Evolutionary conservation across 2,888 invertebrate genomes (phyloP), one percentile per base, ranked within the genome.

Genomic region (Nineta flava): DNA sequence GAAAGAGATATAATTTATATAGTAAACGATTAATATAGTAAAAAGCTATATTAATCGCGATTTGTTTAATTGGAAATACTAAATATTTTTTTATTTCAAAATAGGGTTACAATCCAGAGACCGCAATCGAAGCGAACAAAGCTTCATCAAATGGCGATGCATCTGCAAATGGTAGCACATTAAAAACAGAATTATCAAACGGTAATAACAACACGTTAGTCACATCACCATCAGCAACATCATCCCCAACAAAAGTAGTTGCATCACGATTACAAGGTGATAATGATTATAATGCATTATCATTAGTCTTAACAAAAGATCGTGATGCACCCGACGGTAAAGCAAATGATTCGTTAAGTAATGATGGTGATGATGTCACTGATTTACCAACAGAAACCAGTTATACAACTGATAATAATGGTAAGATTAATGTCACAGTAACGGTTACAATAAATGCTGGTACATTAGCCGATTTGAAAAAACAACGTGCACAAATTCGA

Each of bases 391-490:
- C 60, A 69, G 74, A 71, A 70, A 64, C 59, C 54, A 63, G 62
- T 43, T 79, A 81, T 70, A 76, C 79, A 57, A 78, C 82, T 57
- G 80, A 81, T 67, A 76, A 83, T 71, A 87, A 87, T 73, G 87
- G 86, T 66, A 88, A 87, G 75, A 87, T 84, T 72, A 86, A 84
- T 75, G 86, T 87, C 66, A 85, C 86, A 65, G 79, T 79, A 53
- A 78, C 79, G 52, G 86, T 87, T 69, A 81, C 86, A 71, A 90
- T 87, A 63, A 83, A 82, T 65, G 80, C 81, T 59, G 78, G 78
- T 66, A 93, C 93, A 47, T 75, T 95, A 58, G 85, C 93, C 49
- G 93, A 94, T 68, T 73, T 94, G 65, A 95, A 95, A 71, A 92
- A 92, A 66, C 91, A 93, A 64, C 76, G 94, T 55, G 80, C 88